phyloP scores from a whole-genome alignment of 2,888 invertebrate species.

The Callosobruchus maculatus region DNA sequence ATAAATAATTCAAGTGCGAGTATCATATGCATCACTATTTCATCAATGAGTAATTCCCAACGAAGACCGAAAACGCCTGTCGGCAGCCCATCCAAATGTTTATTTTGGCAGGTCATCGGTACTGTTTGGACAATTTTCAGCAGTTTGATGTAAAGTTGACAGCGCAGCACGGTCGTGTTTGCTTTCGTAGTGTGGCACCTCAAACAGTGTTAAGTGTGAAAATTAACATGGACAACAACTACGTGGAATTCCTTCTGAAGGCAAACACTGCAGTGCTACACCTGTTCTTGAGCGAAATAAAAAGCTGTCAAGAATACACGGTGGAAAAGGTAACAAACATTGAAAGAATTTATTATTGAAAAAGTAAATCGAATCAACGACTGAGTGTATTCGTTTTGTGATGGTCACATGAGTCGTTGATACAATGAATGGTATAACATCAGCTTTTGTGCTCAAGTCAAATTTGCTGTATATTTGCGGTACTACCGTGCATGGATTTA shows the following conservation, averaged over 20 bases:
- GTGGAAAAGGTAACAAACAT: too few species aligned
- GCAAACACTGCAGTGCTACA: conserved; percentile 33
- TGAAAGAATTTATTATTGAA: too few species aligned
- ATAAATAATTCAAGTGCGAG: too few species aligned
- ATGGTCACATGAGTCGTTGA: too few species aligned
- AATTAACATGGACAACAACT: conserved; percentile 37
- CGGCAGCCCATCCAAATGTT: conserved; percentile 24
- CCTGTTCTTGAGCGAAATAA: conserved; percentile 21
- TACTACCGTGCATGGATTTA: too few species aligned
- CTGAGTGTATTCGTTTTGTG: too few species aligned
- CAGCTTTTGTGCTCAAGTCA: too few species aligned
- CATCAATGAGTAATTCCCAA: background rate
- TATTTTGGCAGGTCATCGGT: conserved; percentile 22
- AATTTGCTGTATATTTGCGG: too few species aligned
- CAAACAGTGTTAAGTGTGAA: conserved; percentile 39
- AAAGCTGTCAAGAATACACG: conserved; percentile 1
- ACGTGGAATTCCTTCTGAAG: conserved; percentile 32
- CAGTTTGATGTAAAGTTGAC: conserved; percentile 31
- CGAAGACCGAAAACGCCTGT: conserved; percentile 1
- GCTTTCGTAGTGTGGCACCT: conserved; percentile 32
- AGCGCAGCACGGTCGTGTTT: conserved; percentile 25
- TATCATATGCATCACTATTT: too few species aligned
- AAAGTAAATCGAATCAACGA: too few species aligned
- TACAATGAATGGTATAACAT: too few species aligned
- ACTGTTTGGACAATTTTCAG: conserved; percentile 29